These are phyloP conservation scores for Turritopsis rubra DNA, from an alignment of 30 jellyfish, hydroid and myxozoan species.

Conservation along the genomic window DNA sequence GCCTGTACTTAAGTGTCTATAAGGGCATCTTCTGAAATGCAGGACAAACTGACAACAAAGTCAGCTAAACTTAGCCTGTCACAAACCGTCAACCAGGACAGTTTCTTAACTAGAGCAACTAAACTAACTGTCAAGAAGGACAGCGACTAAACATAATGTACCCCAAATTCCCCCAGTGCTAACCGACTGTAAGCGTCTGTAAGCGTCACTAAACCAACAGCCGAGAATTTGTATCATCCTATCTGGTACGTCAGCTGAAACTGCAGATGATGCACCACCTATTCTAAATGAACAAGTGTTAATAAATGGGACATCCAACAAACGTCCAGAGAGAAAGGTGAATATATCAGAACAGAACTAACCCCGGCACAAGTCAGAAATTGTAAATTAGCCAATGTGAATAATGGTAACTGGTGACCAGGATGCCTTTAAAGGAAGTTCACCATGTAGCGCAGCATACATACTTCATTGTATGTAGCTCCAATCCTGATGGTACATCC, in stretches of 20 bases:
- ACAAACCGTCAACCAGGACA: neutral
- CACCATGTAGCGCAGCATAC: no score
- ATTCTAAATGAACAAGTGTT: neutral
- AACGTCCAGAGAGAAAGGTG: no score
- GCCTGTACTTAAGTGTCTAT: neutral
- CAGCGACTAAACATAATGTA: neutral
- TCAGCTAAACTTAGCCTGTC: neutral
- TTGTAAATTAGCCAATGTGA: neutral
- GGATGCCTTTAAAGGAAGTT: no score
- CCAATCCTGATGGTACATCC: no score
- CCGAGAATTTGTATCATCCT: neutral
- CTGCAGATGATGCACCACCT: conserved; percentile 1
- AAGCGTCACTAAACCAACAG: conserved; percentile 1
- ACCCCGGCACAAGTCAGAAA: neutral
- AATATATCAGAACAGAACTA: no score
- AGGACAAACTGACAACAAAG: neutral
- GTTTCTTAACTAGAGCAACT: neutral
- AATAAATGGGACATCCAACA: no score
- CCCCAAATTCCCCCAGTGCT: neutral
- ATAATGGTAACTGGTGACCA: neutral
- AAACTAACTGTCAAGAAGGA: neutral
- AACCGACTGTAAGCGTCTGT: neutral
- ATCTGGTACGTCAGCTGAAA: neutral
- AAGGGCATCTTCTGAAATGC: neutral
- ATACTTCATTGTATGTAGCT: no score